Base-by-base conservation (phyloP, 1,140 invertebrate genomes). In the Conus betulinus region DNA sequence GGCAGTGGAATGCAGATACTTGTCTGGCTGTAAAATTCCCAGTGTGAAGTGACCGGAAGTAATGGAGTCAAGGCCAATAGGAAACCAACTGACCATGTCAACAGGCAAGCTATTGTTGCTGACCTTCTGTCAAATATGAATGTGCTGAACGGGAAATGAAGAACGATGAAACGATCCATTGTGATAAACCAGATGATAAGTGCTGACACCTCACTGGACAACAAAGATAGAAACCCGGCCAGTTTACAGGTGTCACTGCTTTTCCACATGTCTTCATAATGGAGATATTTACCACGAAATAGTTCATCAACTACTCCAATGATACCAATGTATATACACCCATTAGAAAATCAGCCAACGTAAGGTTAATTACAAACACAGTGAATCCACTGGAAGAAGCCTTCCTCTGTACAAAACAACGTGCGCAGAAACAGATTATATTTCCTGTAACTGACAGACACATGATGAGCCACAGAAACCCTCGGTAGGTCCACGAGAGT, bases 321-420 rank as follows among this genome's bases (percentile, higher is more conserved):
- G 17, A 94, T 91, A 1, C 91, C 76, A 57, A 93, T 76, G 87
- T 94, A 94, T 7, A 93, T 55, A 5, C n/a, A n/a, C n/a, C 93
- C 93, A 93, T 94, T 17, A 93, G 83, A 39, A 93, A 90, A 83
- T 94, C 93, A 51, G 60, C 60, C 20, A 92, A 15, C 57, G 90
- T 88, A 20, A 94, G 85, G 88, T 93, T 93, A 10, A 90, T 88
- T 51, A 93, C 89, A 15, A 92, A 91, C 3, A 91, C 60, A 17
- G 86, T 89, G 88, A 91, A 88, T 13, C 60, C 60, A 17, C 90
- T 88, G 11, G 71, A 79, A 5, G 88, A 39, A 17, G 90, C 88
- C 13, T 63, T 53, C 15, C 88, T 86, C 57, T 67, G 78, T 3
- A 57, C 71, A 52, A 81, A 88, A 0, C 86, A 20, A 8, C 91